Evolutionary conservation across 2,797 vertebrate species (phyloP), one percentile per base, ranked within the genome.

Genomic region (Eleutherodactylus coqui): DNA sequence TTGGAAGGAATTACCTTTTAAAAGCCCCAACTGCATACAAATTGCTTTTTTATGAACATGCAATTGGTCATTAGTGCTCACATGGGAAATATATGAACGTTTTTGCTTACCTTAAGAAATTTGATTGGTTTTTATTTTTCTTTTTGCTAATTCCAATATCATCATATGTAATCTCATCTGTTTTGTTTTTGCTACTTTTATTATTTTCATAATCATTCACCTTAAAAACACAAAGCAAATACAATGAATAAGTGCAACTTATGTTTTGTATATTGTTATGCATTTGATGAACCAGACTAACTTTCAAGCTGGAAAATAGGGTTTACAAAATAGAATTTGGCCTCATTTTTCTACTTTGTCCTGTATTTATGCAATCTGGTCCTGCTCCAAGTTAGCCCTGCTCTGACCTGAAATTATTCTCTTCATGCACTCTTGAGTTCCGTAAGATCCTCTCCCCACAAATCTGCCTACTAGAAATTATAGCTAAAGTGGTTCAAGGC

Each of bases 21-120:
- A n/a, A n/a, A n/a, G n/a, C n/a, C n/a, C n/a, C n/a, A n/a, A n/a
- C n/a, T n/a, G n/a, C n/a, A n/a, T n/a, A n/a, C n/a, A n/a, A n/a
- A n/a, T n/a, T n/a, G n/a, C n/a, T n/a, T n/a, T n/a, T n/a, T n/a
- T n/a, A n/a, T n/a, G n/a, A n/a, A n/a, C n/a, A n/a, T n/a, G n/a
- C n/a, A n/a, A n/a, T n/a, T n/a, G n/a, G n/a, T n/a, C n/a, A n/a
- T n/a, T n/a, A n/a, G n/a, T n/a, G n/a, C n/a, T n/a, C n/a, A n/a
- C n/a, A n/a, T n/a, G n/a, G n/a, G n/a, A 43, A 24, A 70, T 41
- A 41, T 5, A 70, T 70, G 8, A n/a, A 43, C 41, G 21, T 11
- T 70, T 3, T 36, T 38, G 17, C 69, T 58, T 21, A 83, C 81
- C 81, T 83, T 58, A 60, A 11, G 73, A 82, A 55, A 72, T 58